These are phyloP conservation scores for Ophion obscuratus DNA, from an alignment of 2,888 invertebrate species.

Conservation along the genomic window DNA sequence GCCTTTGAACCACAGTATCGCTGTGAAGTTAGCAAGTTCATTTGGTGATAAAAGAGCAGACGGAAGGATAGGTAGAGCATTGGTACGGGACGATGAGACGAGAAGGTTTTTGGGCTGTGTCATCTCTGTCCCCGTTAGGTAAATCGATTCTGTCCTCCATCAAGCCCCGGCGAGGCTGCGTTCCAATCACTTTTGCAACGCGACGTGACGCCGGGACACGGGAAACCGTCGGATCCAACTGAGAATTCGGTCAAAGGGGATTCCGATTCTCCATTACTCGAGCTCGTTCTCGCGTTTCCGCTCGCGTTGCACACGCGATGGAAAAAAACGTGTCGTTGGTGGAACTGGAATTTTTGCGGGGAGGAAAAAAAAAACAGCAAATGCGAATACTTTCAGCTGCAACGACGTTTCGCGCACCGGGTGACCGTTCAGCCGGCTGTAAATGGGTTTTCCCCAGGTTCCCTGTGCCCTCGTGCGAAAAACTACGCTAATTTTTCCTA, in stretches of 20 bases:
- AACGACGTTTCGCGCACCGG: no score
- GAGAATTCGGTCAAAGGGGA: constrained; percentile 57
- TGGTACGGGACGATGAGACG: background rate
- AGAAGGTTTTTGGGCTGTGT: constrained; percentile 37
- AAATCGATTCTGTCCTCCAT: constrained; percentile 57
- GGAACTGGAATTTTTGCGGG: background rate
- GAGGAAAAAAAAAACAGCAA: no score
- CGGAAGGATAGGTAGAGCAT: background rate
- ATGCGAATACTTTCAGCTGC: no score
- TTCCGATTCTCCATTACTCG: constrained; percentile 18
- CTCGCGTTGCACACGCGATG: background rate
- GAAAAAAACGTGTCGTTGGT: background rate
- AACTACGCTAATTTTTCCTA: background rate
- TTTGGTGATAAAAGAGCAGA: constrained; percentile 36
- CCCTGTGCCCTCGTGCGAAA: background rate
- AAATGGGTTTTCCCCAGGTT: background rate
- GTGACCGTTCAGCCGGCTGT: no score
- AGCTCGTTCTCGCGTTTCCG: background rate
- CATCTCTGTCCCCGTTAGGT: constrained; percentile 48
- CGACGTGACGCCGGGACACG: constrained; percentile 43
- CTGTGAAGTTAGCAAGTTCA: constrained; percentile 37
- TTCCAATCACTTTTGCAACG: constrained; percentile 65
- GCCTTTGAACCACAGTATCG: constrained; percentile 44
- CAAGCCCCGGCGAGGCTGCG: constrained; percentile 11
- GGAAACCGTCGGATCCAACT: constrained; percentile 46